Conservation (phyloP, 1,140 invertebrate species). For the Aphelenchoides besseyi region DNA sequence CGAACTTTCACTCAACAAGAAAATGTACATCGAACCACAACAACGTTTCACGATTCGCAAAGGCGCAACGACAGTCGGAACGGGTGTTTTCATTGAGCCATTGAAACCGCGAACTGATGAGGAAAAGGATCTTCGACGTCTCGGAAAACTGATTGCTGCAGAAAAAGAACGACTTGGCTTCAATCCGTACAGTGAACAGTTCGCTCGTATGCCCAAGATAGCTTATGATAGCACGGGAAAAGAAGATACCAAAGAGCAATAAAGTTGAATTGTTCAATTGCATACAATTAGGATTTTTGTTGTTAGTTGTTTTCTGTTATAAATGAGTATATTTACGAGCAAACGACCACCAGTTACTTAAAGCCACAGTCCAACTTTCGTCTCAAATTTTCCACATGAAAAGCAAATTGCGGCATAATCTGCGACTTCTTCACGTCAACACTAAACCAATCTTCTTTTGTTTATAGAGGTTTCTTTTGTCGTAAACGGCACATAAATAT, state of each 20-base stretch:
- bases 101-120: conserved; percentile 38
- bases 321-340: not conserved
- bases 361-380: no score
- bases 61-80: conserved; percentile 56
- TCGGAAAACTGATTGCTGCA: conserved; percentile 55
- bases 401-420: no score
- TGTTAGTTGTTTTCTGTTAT: conserved; percentile 23
- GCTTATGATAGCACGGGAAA: conserved; percentile 42
- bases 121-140: conserved; percentile 54
- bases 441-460: no score
- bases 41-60: conserved; percentile 60
- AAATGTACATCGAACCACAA: conserved; percentile 60
- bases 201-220: not conserved
- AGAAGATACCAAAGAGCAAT: no score
- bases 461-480: no score
- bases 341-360: no score
- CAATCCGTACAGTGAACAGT: not conserved
- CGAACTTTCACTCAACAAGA: conserved; percentile 40
- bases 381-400: no score
- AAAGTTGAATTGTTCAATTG: no score
- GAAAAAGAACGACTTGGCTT: conserved; percentile 49
- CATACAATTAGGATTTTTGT: not conserved
- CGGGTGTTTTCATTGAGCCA: conserved; percentile 47
- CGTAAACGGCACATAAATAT: no score
- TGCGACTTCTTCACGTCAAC: no score